Evolutionary conservation across 2,797 vertebrate species (phyloP).

Genomic region (Anabacerthia variegaticeps): DNA sequence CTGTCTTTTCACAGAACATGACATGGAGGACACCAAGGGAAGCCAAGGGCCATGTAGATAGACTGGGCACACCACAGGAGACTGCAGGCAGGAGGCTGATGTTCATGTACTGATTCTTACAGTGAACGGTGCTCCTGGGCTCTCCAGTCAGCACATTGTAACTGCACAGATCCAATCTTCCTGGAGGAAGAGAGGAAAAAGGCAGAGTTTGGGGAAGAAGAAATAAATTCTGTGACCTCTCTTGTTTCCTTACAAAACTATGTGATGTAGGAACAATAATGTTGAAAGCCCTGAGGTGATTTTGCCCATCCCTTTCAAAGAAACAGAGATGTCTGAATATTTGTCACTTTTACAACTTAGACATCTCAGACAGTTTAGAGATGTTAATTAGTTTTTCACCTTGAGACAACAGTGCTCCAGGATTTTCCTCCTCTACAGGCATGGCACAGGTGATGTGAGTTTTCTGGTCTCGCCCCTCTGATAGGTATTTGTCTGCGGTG

Average conservation of each 20-base stretch:
- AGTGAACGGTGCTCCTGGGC: accelerated
- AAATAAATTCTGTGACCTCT: neutral
- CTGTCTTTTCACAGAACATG: neutral
- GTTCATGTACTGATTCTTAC: accelerated
- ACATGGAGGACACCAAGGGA: neutral
- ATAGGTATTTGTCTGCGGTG: too few relatives aligned
- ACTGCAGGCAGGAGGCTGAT: neutral
- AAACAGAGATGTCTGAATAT: neutral
- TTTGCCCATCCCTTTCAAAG: neutral
- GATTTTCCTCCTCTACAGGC: neutral
- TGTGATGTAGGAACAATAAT: neutral
- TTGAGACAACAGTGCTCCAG: neutral
- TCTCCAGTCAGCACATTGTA: neutral
- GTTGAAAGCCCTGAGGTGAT: neutral
- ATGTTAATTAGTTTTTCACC: neutral
- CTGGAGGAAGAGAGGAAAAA: neutral
- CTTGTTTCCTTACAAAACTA: neutral
- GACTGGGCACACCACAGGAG: neutral
- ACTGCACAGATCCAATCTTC: neutral
- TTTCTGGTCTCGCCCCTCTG: neutral
- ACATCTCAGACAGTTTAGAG: neutral
- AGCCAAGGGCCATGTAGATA: neutral
- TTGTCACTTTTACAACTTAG: neutral
- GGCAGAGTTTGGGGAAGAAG: neutral
- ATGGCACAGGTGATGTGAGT: neutral